Evolutionary conservation across 1,140 invertebrate species (phyloP), one percentile per base, ranked within the genome.

Genomic region (Chlorops oryzae): DNA sequence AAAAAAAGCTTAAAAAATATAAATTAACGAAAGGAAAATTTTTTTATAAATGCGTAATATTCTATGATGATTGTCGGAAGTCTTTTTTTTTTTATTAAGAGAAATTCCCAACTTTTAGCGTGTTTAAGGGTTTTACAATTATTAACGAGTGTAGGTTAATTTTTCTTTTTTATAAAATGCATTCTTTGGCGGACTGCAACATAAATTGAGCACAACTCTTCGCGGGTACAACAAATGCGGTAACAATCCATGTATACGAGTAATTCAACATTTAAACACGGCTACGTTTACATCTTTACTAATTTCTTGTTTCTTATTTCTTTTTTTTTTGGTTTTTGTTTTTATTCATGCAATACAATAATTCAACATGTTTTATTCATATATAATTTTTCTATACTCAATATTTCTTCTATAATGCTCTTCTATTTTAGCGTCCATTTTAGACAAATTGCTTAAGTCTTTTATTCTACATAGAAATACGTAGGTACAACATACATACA

Each of bases 391-490:
- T n/a, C n/a, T n/a, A n/a, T n/a, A n/a, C n/a, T n/a, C n/a, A n/a
- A n/a, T n/a, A n/a, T n/a, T n/a, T n/a, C n/a, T n/a, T n/a, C n/a
- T n/a, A n/a, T n/a, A 68, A 68, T 68, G 61, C 62, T 58, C n/a
- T 57, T 62, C 58, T 67, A 67, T 63, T 68, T 68, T 68, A 68
- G 68, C 65, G 65, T 68, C 65, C 60, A n/a, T n/a, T 65, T 60
- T 59, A 61, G 65, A 68, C 65, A 68, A n/a, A 68, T 68, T 68
- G 65, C 65, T 68, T 68, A 68, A 68, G 65, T 68, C 65, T 68
- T 68, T 58, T 68, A 68, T 60, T 68, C 65, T 68, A 68, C 65
- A 53, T 63, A n/a, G n/a, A n/a, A n/a, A n/a, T n/a, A n/a, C n/a
- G n/a, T n/a, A n/a, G n/a, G n/a, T n/a, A n/a, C n/a, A n/a, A n/a